Base-by-base conservation (phyloP, 2,888 invertebrate species). In the Lacanobia wlatinum region DNA sequence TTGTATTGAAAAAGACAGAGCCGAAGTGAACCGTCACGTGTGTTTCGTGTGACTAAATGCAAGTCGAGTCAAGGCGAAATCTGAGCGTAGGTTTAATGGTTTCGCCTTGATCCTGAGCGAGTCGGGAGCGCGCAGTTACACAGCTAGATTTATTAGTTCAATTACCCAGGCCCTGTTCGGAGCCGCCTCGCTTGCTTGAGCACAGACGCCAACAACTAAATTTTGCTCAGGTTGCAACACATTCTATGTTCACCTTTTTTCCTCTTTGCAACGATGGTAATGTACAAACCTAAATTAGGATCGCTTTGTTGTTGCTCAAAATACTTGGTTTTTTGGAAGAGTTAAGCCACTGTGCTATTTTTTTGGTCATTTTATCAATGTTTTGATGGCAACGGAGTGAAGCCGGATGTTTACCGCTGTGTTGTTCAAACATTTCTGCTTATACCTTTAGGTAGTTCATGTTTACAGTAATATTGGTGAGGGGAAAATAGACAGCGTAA, bases 71-170 rank as follows among this genome's bases (percentile, higher is more conserved):
- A 85, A 86, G 84, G 88, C 80, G 87, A 90, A 93, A 92, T 89
- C 92, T 89, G 90, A 92, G 90, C 87, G 90, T 90, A 91, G 93
- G 92, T 92, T 94, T 94, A 94, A 94, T 93, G 91, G 93, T 93
- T 91, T 90, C 90, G 88, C 92, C 90, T 92, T 93, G 94, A 94
- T 93, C 92, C 92, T 90, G 90, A 88, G 90, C 90, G 88, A 90
- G 92, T 88, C 90, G 89, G 88, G 77, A 82, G 85, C 73, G 78
- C 90, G 91, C 91, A 92, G 93, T 92, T 91, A 92, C 93, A 91
- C 88, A 91, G 90, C 92, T 92, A 95, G 95, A 96, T 96, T 95
- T 96, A 96, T 95, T 95, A 94, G 95, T 95, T 95, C 95, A 95
- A 96, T 96, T 96, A 96, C 93, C 94, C 91, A 90, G 90, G 88